Conservation (phyloP, 2,888 invertebrate species). For the Netelia virgata region DNA sequence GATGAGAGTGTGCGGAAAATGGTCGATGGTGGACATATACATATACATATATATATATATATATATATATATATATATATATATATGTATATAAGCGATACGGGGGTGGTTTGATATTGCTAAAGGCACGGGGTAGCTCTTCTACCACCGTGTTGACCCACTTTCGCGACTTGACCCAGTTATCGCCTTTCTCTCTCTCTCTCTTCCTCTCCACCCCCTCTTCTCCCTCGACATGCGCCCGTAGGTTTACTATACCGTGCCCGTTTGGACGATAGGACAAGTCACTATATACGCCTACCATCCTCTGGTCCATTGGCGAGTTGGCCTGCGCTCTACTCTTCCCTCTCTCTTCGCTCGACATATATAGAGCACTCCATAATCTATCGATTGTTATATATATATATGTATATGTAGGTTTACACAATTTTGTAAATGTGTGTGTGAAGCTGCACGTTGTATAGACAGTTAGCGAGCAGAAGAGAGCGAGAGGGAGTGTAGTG, state of each 20-base stretch:
- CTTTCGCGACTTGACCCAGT: constrained; percentile 64
- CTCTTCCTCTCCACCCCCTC: constrained; percentile 1
- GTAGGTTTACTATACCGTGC: constrained; percentile 19
- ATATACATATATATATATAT: constrained; percentile 13
- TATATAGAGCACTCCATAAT: constrained; percentile 34
- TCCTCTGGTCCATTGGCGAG: constrained; percentile 36
- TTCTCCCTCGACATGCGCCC: not conserved
- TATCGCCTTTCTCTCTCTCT: constrained; percentile 20
- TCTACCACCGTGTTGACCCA: constrained; percentile 57
- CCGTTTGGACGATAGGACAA: constrained; percentile 55
- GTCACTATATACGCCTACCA: constrained; percentile 24
- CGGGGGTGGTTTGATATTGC: constrained; percentile 57
- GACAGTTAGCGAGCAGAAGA: constrained; percentile 31
- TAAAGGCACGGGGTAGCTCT: constrained; percentile 45
- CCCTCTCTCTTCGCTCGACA: constrained; percentile 25
- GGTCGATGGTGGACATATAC: constrained; percentile 50
- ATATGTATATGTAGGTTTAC: not conserved
- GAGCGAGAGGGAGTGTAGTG: constrained; percentile 12
- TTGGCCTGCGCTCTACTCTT: constrained; percentile 27
- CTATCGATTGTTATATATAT: constrained; percentile 5
- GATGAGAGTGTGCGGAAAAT: constrained; percentile 38
- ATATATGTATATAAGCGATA: constrained; percentile 35
- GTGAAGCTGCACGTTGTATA: constrained; percentile 12
- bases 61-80: constrained; percentile 25
- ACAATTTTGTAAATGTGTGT: not conserved